A percentile compares a stretch with the other conserved stretches of the same genome.
Evolutionary conservation across 1,140 invertebrate species (phyloP).

Genomic region (Euglossa dilemma): DNA sequence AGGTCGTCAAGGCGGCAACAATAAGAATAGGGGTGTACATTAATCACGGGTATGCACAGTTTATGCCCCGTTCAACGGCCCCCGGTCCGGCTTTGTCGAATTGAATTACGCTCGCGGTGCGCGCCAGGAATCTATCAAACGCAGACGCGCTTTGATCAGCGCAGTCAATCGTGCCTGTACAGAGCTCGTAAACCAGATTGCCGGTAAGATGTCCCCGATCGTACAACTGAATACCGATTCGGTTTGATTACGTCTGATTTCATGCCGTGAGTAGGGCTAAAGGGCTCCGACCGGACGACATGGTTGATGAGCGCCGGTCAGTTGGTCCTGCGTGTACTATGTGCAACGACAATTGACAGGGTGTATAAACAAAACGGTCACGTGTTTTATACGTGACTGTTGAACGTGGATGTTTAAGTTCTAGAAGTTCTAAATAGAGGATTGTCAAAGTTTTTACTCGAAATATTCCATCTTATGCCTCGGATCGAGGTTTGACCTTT

Average conservation of each 20-base stretch:
- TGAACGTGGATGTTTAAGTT: too few relatives aligned
- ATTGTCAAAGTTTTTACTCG: too few relatives aligned
- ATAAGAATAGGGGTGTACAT: conserved; percentile 26
- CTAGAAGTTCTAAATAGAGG: too few relatives aligned
- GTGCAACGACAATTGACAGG: too few relatives aligned
- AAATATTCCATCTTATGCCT: too few relatives aligned
- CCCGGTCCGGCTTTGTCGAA: conserved; percentile 36
- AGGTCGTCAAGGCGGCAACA: conserved; percentile 28
- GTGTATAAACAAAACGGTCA: too few relatives aligned
- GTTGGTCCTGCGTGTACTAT: too few relatives aligned
- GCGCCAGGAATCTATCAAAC: conserved; percentile 51
- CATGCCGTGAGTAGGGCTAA: background rate
- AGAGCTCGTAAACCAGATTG: conserved; percentile 57
- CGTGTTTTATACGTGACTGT: too few relatives aligned
- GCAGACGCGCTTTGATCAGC: conserved; percentile 62
- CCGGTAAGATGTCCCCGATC: conserved; percentile 43
- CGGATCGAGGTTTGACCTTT: too few relatives aligned
- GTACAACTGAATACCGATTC: conserved; percentile 25
- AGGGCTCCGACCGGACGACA: background rate
- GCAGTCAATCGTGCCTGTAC: conserved; percentile 52
- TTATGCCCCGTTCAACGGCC: conserved; percentile 37
- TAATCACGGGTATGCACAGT: conserved; percentile 41
- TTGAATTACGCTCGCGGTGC: conserved; percentile 47
- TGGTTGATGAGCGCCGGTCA: too few relatives aligned
- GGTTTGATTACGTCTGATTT: conserved; percentile 9